phyloP scores from a whole-genome alignment of 2,888 invertebrate species.

The Cataglyphis albicans region DNA sequence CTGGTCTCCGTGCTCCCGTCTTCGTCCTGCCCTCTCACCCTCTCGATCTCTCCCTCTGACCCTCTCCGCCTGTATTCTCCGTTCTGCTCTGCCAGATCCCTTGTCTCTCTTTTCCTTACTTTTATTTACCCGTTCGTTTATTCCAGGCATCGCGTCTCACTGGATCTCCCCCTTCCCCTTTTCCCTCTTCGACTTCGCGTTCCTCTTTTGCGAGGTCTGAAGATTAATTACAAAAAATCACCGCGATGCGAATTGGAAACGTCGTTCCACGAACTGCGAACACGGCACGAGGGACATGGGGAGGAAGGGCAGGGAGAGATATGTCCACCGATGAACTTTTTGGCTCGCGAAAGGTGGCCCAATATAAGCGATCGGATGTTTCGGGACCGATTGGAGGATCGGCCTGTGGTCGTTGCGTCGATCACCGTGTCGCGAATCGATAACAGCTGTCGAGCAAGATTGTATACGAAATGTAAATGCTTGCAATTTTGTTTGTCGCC shows the following conservation, averaged over 20 bases:
- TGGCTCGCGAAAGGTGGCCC: conserved; percentile 68
- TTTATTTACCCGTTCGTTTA: conserved; percentile 71
- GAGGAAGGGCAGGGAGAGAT: conserved; percentile 44
- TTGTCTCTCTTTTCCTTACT: conserved; percentile 54
- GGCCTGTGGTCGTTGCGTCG: conserved; percentile 4
- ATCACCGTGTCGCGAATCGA: conserved; percentile 44
- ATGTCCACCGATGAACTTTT: conserved; percentile 61
- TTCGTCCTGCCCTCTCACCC: conserved; percentile 59
- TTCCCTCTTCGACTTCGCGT: conserved; percentile 55
- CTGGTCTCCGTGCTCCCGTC: conserved; percentile 78
- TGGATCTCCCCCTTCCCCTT: conserved; percentile 19
- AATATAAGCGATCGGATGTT: conserved; percentile 63
- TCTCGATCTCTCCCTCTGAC: conserved; percentile 59
- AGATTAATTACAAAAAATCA: conserved; percentile 85
- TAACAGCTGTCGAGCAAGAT: conserved; percentile 44
- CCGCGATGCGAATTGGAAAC: conserved; percentile 83
- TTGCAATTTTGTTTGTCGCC: conserved; percentile 4
- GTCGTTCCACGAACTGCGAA: conserved; percentile 81
- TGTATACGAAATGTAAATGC: conserved; percentile 8
- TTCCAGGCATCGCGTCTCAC: conserved; percentile 55
- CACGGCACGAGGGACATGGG: conserved; percentile 24
- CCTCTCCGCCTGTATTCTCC: conserved; percentile 48
- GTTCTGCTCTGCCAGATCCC: conserved; percentile 37
- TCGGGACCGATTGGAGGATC: conserved; percentile 7
- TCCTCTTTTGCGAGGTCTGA: conserved; percentile 72